These are phyloP conservation scores for Drosophila meridiana DNA, from an alignment of 2,888 invertebrate genomes.

Conservation along the genomic window DNA sequence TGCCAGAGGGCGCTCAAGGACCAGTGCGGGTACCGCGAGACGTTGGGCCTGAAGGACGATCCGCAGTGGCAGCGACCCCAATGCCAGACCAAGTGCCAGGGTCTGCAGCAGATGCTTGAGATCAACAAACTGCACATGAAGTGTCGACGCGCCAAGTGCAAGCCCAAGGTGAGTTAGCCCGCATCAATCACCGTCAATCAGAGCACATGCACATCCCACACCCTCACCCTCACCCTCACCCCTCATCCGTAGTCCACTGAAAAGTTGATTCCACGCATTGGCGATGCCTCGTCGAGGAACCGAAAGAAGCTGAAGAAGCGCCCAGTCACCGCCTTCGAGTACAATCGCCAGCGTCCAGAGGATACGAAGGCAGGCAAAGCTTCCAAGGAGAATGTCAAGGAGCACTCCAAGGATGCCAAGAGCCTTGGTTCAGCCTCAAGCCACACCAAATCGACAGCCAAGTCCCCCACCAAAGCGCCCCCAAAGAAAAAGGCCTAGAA, in stretches of 20 bases:
- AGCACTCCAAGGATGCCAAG: neutral
- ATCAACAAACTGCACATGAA: constrained; percentile 31
- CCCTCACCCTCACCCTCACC: neutral
- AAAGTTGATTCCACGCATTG: constrained; percentile 32
- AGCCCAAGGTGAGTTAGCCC: constrained; percentile 38
- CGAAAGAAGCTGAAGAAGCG: constrained; percentile 44
- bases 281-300: constrained; percentile 34
- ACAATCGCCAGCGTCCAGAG: constrained; percentile 13
- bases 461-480: constrained; percentile 23
- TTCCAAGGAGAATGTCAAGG: neutral
- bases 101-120: constrained; percentile 39
- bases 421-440: neutral
- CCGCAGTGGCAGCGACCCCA: constrained; percentile 54
- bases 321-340: constrained; percentile 53
- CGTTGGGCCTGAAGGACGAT: constrained; percentile 52
- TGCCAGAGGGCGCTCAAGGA: constrained; percentile 41
- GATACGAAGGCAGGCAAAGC: constrained; percentile 11
- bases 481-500: constrained; percentile 12
- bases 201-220: neutral
- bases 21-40: constrained; percentile 45
- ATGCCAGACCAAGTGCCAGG: constrained; percentile 73
- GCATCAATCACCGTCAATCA: neutral
- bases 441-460: constrained; percentile 18
- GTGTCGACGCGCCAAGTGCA: constrained; percentile 46
- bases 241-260: constrained; percentile 11